phyloP scores from a whole-genome alignment of 2,797 vertebrate species.

The Yasuhikotakia modesta region DNA sequence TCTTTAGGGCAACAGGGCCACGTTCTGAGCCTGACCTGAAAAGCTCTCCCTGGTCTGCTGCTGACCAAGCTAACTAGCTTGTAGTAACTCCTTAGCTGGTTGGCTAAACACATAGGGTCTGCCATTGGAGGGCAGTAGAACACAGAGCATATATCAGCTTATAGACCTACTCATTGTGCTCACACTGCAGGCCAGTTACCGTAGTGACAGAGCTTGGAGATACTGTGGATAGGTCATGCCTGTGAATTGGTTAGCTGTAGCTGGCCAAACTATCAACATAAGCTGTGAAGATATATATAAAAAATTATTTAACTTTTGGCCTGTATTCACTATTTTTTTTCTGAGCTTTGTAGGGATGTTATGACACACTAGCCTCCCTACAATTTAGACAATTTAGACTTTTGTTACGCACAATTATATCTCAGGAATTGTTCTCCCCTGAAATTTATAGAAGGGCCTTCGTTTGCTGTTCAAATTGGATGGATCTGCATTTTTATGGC shows the following conservation, averaged over 20 bases:
- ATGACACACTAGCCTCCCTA: not conserved
- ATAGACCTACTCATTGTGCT: slow-evolving; percentile 19
- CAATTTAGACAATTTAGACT: not conserved
- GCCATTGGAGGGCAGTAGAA: slow-evolving; percentile 99
- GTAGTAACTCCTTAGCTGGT: slow-evolving; percentile 50
- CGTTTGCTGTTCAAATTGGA: slow-evolving; percentile 17
- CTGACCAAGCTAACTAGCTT: slow-evolving; percentile 3
- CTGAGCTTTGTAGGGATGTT: not conserved
- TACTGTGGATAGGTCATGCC: slow-evolving; percentile 17
- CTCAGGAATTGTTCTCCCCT: not conserved
- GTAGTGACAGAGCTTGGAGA: not conserved
- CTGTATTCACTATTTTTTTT: not conserved
- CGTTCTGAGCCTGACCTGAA: slow-evolving; percentile 1
- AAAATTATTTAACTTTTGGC: not conserved
- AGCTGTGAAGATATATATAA: not conserved
- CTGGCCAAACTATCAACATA: not conserved
- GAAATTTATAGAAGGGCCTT: not conserved
- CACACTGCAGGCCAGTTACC: not conserved
- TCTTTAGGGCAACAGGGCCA: slow-evolving; percentile 1
- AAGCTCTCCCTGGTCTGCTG: slow-evolving; percentile 16
- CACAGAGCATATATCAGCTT: slow-evolving; percentile 84
- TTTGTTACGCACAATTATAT: too few species aligned
- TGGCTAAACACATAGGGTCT: slow-evolving; percentile 53
- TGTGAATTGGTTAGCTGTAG: not conserved
- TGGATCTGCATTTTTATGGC: slow-evolving; percentile 62